These are phyloP conservation scores for Diglossa brunneiventris DNA, from an alignment of 2,113 vertebrate genomes.

Conservation along the genomic window DNA sequence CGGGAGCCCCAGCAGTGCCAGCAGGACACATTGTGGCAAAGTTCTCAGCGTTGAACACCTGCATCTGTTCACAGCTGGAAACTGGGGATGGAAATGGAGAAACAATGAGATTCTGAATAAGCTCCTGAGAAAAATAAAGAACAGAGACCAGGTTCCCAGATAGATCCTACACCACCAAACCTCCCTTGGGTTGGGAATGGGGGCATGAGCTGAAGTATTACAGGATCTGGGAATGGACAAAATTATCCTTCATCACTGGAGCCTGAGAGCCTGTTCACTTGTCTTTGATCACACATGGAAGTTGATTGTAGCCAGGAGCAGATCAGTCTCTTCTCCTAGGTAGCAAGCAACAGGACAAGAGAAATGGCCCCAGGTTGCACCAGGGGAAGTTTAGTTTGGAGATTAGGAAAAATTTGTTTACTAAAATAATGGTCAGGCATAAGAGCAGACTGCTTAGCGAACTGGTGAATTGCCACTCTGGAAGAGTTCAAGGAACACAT, in stretches of 20 bases:
- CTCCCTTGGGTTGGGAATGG: background rate
- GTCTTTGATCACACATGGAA: background rate
- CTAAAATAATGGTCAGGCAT: background rate
- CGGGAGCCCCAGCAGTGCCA: background rate
- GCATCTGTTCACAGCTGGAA: background rate
- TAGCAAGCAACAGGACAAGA: background rate
- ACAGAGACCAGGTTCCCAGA: background rate
- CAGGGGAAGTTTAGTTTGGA: background rate
- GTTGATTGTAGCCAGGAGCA: background rate
- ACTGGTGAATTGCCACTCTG: background rate
- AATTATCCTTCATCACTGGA: background rate
- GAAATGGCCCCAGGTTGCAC: background rate
- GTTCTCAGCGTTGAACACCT: background rate
- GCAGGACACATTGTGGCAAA: rapidly evolving
- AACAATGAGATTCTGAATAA: background rate
- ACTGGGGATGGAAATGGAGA: too few species aligned
- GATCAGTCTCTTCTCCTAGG: background rate
- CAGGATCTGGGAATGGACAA: background rate
- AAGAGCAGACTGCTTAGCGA: background rate
- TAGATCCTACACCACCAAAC: background rate
- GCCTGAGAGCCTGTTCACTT: background rate
- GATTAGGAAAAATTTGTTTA: background rate
- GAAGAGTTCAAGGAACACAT: background rate
- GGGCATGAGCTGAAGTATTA: background rate
- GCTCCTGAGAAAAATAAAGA: background rate